Evolutionary conservation across 1,140 invertebrate genomes (phyloP).

Genomic region (Anastatus disparis): DNA sequence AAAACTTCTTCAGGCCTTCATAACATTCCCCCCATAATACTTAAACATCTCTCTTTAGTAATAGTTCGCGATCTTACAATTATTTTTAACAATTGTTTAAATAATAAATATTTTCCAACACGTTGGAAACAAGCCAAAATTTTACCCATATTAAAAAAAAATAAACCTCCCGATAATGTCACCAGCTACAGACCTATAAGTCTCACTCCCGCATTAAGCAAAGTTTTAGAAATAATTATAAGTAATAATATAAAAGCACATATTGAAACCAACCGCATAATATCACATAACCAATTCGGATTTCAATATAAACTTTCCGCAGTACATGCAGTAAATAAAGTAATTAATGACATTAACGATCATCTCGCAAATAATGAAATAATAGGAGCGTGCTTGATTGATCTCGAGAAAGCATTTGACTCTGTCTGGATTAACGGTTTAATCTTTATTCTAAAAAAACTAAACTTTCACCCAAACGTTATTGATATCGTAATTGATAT

Average conservation of each 20-base stretch:
- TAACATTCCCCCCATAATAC: constrained; percentile 32
- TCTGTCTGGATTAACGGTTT: constrained; percentile 50
- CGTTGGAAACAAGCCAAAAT: constrained; percentile 46
- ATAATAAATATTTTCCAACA: constrained; percentile 34
- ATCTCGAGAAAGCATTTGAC: constrained; percentile 55
- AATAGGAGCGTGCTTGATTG: constrained; percentile 47
- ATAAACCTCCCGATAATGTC: constrained; percentile 37
- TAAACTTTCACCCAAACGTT: constrained; percentile 24
- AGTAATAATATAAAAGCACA: neutral
- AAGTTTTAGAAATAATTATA: constrained; percentile 46
- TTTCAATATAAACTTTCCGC: constrained; percentile 35
- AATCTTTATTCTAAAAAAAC: constrained; percentile 24
- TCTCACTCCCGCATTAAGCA: constrained; percentile 42
- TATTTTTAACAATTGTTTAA: constrained; percentile 36
- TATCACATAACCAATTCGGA: constrained; percentile 44
- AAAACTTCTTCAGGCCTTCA: constrained; percentile 40
- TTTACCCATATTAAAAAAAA: constrained; percentile 45
- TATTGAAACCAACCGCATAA: constrained; percentile 37
- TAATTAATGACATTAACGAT: constrained; percentile 18
- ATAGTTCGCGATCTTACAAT: neutral
- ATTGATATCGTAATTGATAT: constrained; percentile 40
- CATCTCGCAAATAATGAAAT: constrained; percentile 37
- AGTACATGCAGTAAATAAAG: constrained; percentile 30
- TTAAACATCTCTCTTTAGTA: constrained; percentile 30
- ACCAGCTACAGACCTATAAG: constrained; percentile 45